Conservation (phyloP, 2,113 vertebrate species). For the Todiramphus chloris region DNA sequence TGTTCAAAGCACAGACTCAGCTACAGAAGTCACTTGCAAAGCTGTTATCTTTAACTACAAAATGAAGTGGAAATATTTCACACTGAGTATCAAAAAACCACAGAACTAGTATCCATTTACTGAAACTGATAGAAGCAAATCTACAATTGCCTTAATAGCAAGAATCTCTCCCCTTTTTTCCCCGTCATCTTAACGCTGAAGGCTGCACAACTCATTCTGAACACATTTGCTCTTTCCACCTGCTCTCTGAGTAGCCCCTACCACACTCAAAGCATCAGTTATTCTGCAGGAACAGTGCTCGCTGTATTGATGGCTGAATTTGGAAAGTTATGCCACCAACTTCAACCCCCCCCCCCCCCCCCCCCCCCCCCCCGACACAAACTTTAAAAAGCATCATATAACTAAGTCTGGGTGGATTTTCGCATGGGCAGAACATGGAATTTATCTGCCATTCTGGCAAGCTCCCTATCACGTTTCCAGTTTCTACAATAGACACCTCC, state of each 20-base stretch:
- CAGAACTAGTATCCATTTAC: neutral
- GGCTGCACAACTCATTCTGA: neutral
- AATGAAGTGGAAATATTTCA: neutral
- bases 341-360: neutral
- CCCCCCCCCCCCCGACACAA: fast-evolving
- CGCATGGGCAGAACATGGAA: neutral
- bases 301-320: neutral
- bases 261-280: neutral
- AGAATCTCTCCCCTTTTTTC: neutral
- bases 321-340: neutral
- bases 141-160: neutral
- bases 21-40: neutral
- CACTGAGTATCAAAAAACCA: neutral
- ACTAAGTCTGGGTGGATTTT: neutral
- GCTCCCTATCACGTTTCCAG: neutral
- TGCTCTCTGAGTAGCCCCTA: neutral
- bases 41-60: neutral
- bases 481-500: neutral
- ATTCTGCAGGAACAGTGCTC: neutral
- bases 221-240: neutral
- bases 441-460: neutral
- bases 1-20: neutral
- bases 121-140: neutral
- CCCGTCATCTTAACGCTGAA: neutral
- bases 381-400: neutral